phyloP scores from a whole-genome alignment of 2,888 invertebrate species.

The Cristatella mucedo region DNA sequence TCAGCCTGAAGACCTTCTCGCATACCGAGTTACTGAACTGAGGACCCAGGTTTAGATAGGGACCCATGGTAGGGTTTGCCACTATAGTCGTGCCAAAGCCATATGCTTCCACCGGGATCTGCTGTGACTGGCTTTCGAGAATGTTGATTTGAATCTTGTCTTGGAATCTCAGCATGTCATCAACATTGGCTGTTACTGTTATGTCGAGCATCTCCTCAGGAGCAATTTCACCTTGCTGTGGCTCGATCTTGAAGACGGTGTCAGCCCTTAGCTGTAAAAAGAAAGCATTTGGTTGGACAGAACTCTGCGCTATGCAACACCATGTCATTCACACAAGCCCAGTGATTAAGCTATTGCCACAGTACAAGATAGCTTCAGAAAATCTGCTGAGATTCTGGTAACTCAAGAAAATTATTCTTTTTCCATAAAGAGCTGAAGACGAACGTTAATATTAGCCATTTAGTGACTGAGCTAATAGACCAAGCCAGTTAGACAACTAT shows the following conservation, averaged over 20 bases:
- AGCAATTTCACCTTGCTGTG: constrained; percentile 28
- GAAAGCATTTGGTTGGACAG: too few species aligned
- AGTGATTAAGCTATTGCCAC: too few species aligned
- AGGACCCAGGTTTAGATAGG: constrained; percentile 46
- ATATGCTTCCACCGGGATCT: constrained; percentile 44
- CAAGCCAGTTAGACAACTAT: too few species aligned
- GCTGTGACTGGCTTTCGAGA: constrained; percentile 38
- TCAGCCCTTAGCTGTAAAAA: constrained; percentile 23
- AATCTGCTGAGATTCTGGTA: too few species aligned
- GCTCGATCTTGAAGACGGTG: constrained; percentile 31
- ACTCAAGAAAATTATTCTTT: too few species aligned
- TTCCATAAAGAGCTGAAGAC: too few species aligned
- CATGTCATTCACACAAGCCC: too few species aligned
- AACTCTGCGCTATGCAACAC: too few species aligned
- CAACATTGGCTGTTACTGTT: constrained; percentile 28
- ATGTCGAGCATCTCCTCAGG: constrained; percentile 28
- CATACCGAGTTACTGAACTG: constrained; percentile 42
- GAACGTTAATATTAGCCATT: too few species aligned
- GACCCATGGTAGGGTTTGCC: constrained; percentile 46
- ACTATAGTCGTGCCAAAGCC: constrained; percentile 53
- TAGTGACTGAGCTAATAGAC: too few species aligned
- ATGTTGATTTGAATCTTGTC: constrained; percentile 36
- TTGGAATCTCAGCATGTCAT: constrained; percentile 36
- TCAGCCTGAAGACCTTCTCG: constrained; percentile 26
- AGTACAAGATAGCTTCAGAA: too few species aligned